A percentile compares a stretch with the other conserved stretches of the same genome.
These are phyloP conservation scores for Cloeon dipterum DNA, from an alignment of 2,888 invertebrate genomes.

Conservation along the genomic window DNA sequence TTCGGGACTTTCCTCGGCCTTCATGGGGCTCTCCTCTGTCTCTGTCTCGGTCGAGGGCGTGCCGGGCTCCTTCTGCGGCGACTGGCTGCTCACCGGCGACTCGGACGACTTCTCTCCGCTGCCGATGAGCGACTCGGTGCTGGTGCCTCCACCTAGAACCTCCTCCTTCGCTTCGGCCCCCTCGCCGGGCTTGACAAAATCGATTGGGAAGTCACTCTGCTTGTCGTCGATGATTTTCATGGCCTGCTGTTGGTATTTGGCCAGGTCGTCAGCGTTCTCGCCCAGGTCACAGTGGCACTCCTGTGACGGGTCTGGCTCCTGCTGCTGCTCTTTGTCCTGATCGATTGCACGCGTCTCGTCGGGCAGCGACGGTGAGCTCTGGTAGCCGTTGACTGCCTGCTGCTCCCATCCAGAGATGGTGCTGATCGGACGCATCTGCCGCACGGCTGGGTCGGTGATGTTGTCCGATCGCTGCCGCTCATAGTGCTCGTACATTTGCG, in stretches of 20 bases:
- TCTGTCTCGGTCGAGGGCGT: neutral
- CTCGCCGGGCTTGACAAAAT: slow-evolving; percentile 8
- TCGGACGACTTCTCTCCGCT: neutral
- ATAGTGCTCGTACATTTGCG: slow-evolving; percentile 92
- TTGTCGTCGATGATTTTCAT: slow-evolving; percentile 9
- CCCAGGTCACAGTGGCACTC: slow-evolving; percentile 8
- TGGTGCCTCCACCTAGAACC: neutral
- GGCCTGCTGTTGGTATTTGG: neutral
- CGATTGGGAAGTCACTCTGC: slow-evolving; percentile 20
- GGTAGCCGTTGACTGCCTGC: slow-evolving; percentile 14
- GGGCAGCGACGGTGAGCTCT: slow-evolving; percentile 3
- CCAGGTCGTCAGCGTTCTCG: neutral
- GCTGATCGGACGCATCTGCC: slow-evolving; percentile 82
- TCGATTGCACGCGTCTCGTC: too few species aligned
- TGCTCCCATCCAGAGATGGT: slow-evolving; percentile 91
- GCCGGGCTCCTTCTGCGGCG: neutral
- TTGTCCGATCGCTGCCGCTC: slow-evolving; percentile 84
- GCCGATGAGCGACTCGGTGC: slow-evolving; percentile 1
- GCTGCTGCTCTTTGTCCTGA: too few species aligned
- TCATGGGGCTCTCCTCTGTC: neutral
- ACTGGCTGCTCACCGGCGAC: neutral
- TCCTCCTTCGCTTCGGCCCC: slow-evolving; percentile 1
- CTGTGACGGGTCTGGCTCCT: too few species aligned
- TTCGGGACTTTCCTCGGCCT: too few species aligned
- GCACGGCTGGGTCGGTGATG: slow-evolving; percentile 80